These are phyloP conservation scores for Ectemnius cavifrons DNA, from an alignment of 2,888 invertebrate species.

Conservation along the genomic window DNA sequence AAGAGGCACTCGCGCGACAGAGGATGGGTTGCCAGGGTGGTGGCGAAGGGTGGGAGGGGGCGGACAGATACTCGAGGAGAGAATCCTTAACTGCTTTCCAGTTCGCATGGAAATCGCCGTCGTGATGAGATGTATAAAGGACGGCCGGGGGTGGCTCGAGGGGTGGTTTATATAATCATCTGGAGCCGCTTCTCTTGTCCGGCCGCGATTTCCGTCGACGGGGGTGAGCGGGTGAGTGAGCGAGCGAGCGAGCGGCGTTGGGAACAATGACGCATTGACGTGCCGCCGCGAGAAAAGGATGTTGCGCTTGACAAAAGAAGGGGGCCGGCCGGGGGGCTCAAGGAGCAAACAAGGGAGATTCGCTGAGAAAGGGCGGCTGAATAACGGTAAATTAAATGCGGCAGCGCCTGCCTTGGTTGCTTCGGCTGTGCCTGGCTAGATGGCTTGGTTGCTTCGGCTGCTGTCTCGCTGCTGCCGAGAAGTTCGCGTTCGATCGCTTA, in stretches of 20 bases:
- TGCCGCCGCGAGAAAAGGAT: conserved; percentile 4
- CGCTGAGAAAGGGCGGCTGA: conserved; percentile 41
- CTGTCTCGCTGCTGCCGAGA: conserved; percentile 12
- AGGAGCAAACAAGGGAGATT: conserved; percentile 51
- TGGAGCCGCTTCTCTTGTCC: conserved; percentile 44
- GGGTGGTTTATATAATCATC: too few species aligned
- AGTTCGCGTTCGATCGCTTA: conserved; percentile 68
- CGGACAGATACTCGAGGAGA: conserved; percentile 7
- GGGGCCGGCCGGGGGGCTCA: conserved; percentile 20
- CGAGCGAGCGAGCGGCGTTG: conserved; percentile 18
- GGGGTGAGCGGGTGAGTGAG: too few species aligned
- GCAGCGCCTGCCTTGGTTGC: conserved; percentile 27
- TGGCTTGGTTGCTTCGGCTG: too few species aligned
- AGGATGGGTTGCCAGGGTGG: not conserved
- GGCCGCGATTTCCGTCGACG: conserved; percentile 42
- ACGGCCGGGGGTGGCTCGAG: too few species aligned
- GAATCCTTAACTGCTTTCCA: too few species aligned
- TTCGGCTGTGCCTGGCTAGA: too few species aligned
- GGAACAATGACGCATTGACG: conserved; percentile 34
- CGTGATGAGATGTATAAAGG: too few species aligned
- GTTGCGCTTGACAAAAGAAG: conserved; percentile 17
- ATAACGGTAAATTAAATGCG: conserved; percentile 67
- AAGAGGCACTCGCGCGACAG: too few species aligned
- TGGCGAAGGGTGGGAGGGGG: not conserved
- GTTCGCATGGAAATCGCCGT: too few species aligned